Evolutionary conservation across 2,797 vertebrate genomes (phyloP).

Genomic region (Hyperoplus lanceolatus): DNA sequence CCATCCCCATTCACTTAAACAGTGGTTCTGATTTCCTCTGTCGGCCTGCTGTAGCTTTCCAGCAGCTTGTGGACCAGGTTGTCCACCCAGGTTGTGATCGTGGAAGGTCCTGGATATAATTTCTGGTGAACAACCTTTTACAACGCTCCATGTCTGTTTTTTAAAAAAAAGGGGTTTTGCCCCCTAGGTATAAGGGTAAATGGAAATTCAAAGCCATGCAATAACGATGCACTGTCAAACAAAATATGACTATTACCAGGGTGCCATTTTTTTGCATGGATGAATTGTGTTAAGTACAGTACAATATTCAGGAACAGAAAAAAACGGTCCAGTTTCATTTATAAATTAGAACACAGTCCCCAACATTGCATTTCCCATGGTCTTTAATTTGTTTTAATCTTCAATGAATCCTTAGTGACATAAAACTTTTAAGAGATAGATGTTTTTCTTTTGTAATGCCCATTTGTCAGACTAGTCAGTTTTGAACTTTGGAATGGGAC

Average conservation of each 20-base stretch:
- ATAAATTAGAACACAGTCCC: background rate
- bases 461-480: background rate
- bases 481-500: background rate
- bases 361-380: background rate
- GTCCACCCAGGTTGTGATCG: too few species aligned
- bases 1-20: too few species aligned
- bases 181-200: background rate
- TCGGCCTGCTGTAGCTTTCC: too few species aligned
- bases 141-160: too few species aligned
- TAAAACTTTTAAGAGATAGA: background rate
- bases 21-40: too few species aligned
- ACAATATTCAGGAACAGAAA: background rate
- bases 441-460: background rate
- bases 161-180: too few species aligned
- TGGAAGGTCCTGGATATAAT: too few species aligned
- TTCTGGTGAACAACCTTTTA: too few species aligned
- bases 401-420: background rate
- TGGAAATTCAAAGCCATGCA: conserved; percentile 45
- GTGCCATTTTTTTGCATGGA: background rate
- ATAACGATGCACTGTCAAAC: background rate
- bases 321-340: background rate
- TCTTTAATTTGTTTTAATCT: background rate
- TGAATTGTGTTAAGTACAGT: background rate
- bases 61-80: too few species aligned
- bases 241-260: background rate